A percentile compares a stretch with the other conserved stretches of the same genome.
Conservation (phyloP, 2,797 vertebrate genomes). For the Cheirogaleus major region DNA sequence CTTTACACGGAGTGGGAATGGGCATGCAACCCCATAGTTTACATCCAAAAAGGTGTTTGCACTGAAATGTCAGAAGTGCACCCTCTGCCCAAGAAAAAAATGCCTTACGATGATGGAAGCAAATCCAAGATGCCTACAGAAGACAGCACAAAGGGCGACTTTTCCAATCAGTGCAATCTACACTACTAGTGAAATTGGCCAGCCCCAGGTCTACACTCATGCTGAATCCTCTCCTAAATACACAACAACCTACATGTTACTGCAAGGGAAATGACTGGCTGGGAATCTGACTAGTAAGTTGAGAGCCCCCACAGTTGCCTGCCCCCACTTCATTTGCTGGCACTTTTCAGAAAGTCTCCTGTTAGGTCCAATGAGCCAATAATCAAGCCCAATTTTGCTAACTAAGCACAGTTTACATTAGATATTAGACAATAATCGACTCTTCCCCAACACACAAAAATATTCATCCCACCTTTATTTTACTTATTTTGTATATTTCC, state of each 20-base stretch:
- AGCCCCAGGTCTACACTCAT: rapidly evolving
- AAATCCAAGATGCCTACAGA: rapidly evolving
- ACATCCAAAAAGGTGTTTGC: neutral
- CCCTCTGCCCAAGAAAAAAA: neutral
- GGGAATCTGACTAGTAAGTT: neutral
- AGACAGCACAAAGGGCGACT: neutral
- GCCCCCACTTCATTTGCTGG: neutral
- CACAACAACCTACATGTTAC: neutral
- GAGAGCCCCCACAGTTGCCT: neutral
- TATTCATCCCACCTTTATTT: neutral
- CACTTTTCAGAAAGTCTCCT: neutral
- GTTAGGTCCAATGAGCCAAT: neutral
- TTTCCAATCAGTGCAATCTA: neutral
- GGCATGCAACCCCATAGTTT: rapidly evolving
- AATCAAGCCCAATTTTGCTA: neutral
- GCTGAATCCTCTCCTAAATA: too few species aligned
- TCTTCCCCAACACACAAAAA: neutral
- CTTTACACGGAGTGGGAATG: rapidly evolving
- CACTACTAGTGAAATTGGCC: rapidly evolving
- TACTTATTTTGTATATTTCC: neutral
- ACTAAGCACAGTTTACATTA: neutral
- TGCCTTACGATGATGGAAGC: rapidly evolving
- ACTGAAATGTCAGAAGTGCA: neutral
- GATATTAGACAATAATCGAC: neutral
- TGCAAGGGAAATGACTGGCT: neutral